Evolutionary conservation across 2,797 vertebrate genomes (phyloP).

Genomic region (Linurgus olivaceus): DNA sequence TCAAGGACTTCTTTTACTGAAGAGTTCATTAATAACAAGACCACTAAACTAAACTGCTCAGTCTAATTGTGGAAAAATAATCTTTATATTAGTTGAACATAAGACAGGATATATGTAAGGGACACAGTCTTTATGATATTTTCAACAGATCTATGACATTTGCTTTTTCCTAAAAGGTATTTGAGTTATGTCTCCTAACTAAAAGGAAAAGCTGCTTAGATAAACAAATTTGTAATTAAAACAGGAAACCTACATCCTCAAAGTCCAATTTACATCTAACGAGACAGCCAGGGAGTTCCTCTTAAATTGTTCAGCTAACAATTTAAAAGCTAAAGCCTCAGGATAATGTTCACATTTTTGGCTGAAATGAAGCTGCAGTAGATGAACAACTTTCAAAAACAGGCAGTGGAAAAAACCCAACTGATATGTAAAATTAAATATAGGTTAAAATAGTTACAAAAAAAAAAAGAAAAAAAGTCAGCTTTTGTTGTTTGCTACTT

Average conservation of each 20-base stretch:
- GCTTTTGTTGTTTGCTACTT: not conserved
- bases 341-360: not conserved
- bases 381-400: not conserved
- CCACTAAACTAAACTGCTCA: not conserved
- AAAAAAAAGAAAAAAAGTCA: not conserved
- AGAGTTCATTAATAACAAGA: not conserved
- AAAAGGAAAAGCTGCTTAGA: not conserved
- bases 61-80: not conserved
- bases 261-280: not conserved
- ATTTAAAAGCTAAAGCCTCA: not conserved
- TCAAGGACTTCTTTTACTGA: not conserved
- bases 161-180: not conserved
- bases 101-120: not conserved
- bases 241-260: not conserved
- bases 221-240: not conserved
- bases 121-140: not conserved
- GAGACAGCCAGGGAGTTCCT: not conserved
- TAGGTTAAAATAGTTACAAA: not conserved
- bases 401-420: not conserved
- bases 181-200: not conserved
- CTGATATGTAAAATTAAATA: not conserved
- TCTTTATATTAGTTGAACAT: not conserved
- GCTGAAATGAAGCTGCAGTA: not conserved
- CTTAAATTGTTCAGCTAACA: not conserved
- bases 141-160: not conserved